Percentiles rank a stretch among this genome's conserved stretches.
phyloP scores from a whole-genome alignment of 2,797 vertebrate species.

The Craterocephalus amniculus region DNA sequence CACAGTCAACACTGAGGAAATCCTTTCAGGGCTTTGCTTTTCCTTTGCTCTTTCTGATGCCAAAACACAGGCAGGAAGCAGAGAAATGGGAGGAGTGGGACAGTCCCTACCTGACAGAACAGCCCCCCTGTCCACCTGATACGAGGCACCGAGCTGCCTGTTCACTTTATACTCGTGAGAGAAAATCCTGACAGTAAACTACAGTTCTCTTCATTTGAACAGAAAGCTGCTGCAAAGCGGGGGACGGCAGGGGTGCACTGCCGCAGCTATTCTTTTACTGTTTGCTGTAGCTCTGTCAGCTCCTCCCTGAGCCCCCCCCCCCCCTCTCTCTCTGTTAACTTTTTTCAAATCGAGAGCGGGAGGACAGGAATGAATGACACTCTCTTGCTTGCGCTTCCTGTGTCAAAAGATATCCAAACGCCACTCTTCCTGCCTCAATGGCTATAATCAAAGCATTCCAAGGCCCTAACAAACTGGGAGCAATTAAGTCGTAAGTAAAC shows the following conservation, averaged over 20 bases:
- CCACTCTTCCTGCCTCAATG: slow-evolving; percentile 72
- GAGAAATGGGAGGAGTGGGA: slow-evolving; percentile 28
- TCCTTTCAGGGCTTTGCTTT: slow-evolving; percentile 76
- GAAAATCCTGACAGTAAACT: slow-evolving; percentile 38
- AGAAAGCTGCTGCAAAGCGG: slow-evolving; percentile 31
- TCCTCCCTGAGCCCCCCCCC: slow-evolving; percentile 61
- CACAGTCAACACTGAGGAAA: slow-evolving; percentile 77
- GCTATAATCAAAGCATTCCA: slow-evolving; percentile 80
- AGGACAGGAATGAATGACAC: slow-evolving; percentile 65
- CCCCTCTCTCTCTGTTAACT: not conserved
- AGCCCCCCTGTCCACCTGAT: slow-evolving; percentile 53
- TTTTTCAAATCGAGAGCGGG: slow-evolving; percentile 33
- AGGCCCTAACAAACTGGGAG: slow-evolving; percentile 63
- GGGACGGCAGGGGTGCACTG: slow-evolving; percentile 58
- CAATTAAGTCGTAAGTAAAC: slow-evolving; percentile 82
- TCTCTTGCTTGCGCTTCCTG: slow-evolving; percentile 70
- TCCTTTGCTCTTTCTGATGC: slow-evolving; percentile 73
- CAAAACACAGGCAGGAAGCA: slow-evolving; percentile 76
- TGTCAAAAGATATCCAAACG: slow-evolving; percentile 78
- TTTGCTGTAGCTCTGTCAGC: slow-evolving; percentile 69
- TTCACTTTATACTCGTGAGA: slow-evolving; percentile 27
- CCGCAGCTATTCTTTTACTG: slow-evolving; percentile 71
- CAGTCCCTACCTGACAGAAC: slow-evolving; percentile 59
- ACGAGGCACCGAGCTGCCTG: slow-evolving; percentile 20
- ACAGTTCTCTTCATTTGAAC: slow-evolving; percentile 19